Evolutionary conservation across 1,140 invertebrate genomes (phyloP), one percentile per base, ranked within the genome.

Genomic region (Aphelenchoides fujianensis): DNA sequence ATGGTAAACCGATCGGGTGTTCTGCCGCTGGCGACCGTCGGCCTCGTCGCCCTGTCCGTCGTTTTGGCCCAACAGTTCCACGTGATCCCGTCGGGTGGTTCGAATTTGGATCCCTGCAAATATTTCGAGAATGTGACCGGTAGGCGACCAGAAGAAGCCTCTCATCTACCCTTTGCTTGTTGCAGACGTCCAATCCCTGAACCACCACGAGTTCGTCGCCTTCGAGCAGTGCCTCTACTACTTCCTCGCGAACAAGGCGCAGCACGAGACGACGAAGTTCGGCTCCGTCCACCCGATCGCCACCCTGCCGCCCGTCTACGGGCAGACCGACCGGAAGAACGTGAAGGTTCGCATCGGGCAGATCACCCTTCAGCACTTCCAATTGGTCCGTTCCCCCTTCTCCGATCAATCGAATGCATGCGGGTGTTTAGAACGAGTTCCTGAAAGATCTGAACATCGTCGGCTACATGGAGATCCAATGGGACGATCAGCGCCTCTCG

Each of bases 221-320:
- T 74, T 82, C 37, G 81, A 83, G 69, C 80, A 84, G 52, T 83
- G 81, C 66, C 68, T 83, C 9, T 83, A 84, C 64, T 83, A 83
- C 34, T 84, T 73, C 55, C 66, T 83, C 16, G 81, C 81, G 30
- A 84, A 78, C 34, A 75, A 83, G 36, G 77, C 73, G 19, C 82
- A 82, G 36, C 79, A 82, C 36, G 31, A 19, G 7, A 36, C 68
- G 31, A 32, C 41, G 12, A 41, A 79, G 9, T 75, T 78, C 16
- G 80, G 80, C 19, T 54, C 81, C 7, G 62, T 79, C 3, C 81
- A 83, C 34, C 75, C 81, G 9, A 84, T 83, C 28, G 82, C 81
- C 19, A 70, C 82, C 0, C 36, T 83, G 30, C 82, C 81, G 16
- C 81, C 81, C 2, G 75, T 59, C 53, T 82, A 76, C 63, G 66